A percentile compares a stretch with the other conserved stretches of the same genome.
Evolutionary conservation across 2,797 vertebrate genomes (phyloP).

Genomic region (Smutsia temminckii): DNA sequence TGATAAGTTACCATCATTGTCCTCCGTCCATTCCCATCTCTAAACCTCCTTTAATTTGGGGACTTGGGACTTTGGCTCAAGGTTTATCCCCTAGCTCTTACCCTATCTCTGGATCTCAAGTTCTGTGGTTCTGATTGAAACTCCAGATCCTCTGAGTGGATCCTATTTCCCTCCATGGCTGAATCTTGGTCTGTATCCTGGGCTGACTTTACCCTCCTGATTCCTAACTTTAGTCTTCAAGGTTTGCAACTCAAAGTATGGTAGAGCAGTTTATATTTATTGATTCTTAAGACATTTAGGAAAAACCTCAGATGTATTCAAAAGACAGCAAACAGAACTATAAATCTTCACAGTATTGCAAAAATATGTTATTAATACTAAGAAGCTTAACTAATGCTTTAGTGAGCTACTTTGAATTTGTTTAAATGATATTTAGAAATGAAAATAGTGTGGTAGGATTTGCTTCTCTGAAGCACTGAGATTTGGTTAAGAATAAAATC

Average conservation of each 20-base stretch:
- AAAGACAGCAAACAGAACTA: background rate
- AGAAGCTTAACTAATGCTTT: background rate
- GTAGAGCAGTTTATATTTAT: background rate
- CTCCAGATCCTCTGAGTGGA: background rate
- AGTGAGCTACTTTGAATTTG: background rate
- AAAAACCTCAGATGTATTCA: background rate
- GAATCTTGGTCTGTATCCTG: background rate
- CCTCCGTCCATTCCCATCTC: background rate
- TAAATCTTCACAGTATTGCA: background rate
- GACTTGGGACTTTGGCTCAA: background rate
- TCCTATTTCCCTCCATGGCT: background rate
- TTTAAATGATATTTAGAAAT: conserved; percentile 35
- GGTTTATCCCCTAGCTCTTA: background rate
- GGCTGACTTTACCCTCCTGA: background rate
- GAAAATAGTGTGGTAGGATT: background rate
- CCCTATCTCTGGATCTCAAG: background rate
- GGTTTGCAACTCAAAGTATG: background rate
- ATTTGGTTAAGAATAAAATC: conserved; percentile 6
- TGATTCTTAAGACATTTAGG: background rate
- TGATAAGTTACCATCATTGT: background rate
- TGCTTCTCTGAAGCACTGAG: background rate
- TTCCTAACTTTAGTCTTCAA: background rate
- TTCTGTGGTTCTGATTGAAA: background rate
- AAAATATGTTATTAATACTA: background rate
- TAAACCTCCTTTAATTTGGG: background rate